phyloP scores from a whole-genome alignment of 2,113 vertebrate species.

The Origma solitaria region DNA sequence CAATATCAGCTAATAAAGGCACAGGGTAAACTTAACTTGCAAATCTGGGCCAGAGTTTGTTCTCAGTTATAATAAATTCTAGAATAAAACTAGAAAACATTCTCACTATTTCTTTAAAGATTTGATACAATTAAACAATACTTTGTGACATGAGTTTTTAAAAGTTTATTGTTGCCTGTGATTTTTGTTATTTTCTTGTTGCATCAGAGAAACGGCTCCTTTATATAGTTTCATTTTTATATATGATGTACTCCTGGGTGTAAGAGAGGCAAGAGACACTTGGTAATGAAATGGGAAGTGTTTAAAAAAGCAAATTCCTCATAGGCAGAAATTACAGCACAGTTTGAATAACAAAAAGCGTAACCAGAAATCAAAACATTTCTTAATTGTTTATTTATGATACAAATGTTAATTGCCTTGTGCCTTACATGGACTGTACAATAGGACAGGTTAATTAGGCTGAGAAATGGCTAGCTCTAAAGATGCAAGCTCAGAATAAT shows the following conservation, averaged over 20 bases:
- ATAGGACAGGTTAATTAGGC: slow-evolving; percentile 59
- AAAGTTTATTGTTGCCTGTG: neutral
- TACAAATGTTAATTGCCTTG: slow-evolving; percentile 58
- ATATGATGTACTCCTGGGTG: neutral
- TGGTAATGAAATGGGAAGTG: neutral
- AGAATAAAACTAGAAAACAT: neutral
- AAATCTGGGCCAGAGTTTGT: neutral
- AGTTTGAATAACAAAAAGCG: slow-evolving; percentile 18
- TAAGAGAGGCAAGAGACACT: neutral
- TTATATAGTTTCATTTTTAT: neutral
- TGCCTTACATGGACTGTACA: slow-evolving; percentile 27
- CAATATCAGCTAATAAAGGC: neutral
- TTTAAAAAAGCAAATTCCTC: slow-evolving; percentile 10
- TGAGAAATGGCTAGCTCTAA: slow-evolving; percentile 34
- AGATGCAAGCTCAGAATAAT: slow-evolving; percentile 39
- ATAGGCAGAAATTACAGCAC: neutral
- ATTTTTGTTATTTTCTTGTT: neutral
- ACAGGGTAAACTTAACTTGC: neutral
- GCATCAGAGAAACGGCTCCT: neutral
- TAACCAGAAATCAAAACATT: slow-evolving; percentile 50
- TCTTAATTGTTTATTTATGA: slow-evolving; percentile 19
- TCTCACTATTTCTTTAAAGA: neutral
- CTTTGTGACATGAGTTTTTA: neutral
- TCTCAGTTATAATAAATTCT: neutral
- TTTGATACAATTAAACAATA: neutral